These are phyloP conservation scores for Hylyphantes graminicola DNA, from an alignment of 1,140 invertebrate genomes.

Conservation along the genomic window DNA sequence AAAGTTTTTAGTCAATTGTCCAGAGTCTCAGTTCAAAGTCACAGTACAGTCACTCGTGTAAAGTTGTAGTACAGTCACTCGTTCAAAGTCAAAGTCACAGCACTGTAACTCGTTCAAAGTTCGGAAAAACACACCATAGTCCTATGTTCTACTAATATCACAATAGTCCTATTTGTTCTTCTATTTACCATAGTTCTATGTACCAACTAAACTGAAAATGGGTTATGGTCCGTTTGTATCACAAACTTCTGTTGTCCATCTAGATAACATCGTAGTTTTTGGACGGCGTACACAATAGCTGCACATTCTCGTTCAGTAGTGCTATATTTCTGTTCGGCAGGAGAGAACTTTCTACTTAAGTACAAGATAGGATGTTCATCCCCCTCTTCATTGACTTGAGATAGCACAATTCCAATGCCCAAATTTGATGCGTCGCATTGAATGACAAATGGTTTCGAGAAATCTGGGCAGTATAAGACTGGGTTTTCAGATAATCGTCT, in stretches of 20 bases:
- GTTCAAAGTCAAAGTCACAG: no score
- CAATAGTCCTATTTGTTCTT: no score
- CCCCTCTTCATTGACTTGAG: not conserved
- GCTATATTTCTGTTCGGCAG: slow-evolving; percentile 69
- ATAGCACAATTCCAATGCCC: not conserved
- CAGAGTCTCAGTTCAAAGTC: no score
- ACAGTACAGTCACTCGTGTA: no score
- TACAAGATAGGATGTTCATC: slow-evolving; percentile 17
- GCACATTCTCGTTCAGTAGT: slow-evolving; percentile 71
- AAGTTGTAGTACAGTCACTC: no score
- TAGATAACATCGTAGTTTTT: slow-evolving; percentile 70
- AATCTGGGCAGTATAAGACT: slow-evolving; percentile 25
- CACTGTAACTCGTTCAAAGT: no score
- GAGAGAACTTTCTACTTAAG: slow-evolving; percentile 62
- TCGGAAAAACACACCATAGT: no score
- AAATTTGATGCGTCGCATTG: slow-evolving; percentile 29
- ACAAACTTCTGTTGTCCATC: slow-evolving; percentile 68
- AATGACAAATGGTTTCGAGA: not conserved
- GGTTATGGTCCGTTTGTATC: slow-evolving; percentile 71
- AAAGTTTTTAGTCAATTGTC: no score
- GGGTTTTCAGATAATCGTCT: slow-evolving; percentile 7
- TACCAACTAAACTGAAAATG: no score
- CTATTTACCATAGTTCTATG: no score
- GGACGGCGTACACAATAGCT: slow-evolving; percentile 69
- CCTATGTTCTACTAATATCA: no score